Evolutionary conservation across 2,888 invertebrate genomes (phyloP).

Genomic region (Scelioninae gen. 1): DNA sequence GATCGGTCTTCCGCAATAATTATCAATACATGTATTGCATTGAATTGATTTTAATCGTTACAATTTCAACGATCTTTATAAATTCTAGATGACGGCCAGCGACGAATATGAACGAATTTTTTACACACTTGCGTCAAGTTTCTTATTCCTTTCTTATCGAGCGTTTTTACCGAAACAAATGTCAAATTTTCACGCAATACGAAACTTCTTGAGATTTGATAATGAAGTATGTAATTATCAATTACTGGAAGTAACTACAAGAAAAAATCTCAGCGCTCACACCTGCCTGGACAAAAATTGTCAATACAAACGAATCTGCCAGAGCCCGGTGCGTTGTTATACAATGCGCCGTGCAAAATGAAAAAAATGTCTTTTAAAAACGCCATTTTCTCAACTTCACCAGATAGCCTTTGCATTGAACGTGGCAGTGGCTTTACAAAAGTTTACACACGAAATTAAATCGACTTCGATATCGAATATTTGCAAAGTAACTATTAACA

Average conservation of each 20-base stretch:
- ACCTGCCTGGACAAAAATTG: constrained; percentile 33
- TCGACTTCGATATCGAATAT: constrained; percentile 18
- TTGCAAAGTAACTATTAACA: background rate
- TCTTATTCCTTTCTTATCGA: constrained; percentile 31
- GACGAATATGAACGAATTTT: constrained; percentile 35
- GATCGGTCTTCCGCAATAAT: constrained; percentile 7
- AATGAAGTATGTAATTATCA: constrained; percentile 4
- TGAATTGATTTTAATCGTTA: constrained; percentile 18
- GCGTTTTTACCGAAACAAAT: background rate
- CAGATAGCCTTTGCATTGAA: constrained; percentile 30
- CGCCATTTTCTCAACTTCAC: constrained; percentile 12
- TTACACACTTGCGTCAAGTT: constrained; percentile 25
- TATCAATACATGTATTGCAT: constrained; percentile 10
- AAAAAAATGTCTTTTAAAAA: constrained; percentile 1
- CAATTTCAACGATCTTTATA: constrained; percentile 21
- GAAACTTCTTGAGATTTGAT: constrained; percentile 14
- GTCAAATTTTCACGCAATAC: constrained; percentile 14
- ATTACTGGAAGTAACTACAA: constrained; percentile 1
- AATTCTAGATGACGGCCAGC: constrained; percentile 2
- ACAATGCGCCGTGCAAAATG: background rate
- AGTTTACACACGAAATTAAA: constrained; percentile 19
- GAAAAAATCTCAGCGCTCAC: constrained; percentile 19
- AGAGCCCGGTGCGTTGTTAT: constrained; percentile 2
- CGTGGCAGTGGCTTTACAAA: constrained; percentile 29
- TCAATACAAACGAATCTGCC: constrained; percentile 22